A percentile compares a stretch with the other conserved stretches of the same genome.
These are phyloP conservation scores for Podarcis raffonei DNA, from an alignment of 2,113 vertebrate genomes.

Conservation along the genomic window DNA sequence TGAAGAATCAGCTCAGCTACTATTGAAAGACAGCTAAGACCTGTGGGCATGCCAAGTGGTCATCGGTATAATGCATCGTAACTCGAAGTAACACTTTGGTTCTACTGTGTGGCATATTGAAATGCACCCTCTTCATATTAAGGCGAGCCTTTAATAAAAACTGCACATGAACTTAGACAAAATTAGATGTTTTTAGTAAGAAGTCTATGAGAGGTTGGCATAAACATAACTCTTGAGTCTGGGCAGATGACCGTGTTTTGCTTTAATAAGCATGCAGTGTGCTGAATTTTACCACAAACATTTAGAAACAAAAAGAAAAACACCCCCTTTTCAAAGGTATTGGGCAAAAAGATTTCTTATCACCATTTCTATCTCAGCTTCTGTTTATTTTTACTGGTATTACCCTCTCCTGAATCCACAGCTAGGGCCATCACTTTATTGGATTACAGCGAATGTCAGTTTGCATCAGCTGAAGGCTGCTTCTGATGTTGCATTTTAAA, in stretches of 20 bases:
- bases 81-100: background rate
- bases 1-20: slow-evolving; percentile 26
- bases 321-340: slow-evolving; percentile 32
- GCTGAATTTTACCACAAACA: slow-evolving; percentile 47
- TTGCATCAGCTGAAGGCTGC: background rate
- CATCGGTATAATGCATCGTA: background rate
- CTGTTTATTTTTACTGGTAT: slow-evolving; percentile 15
- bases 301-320: slow-evolving; percentile 23
- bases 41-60: background rate
- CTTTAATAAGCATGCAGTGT: slow-evolving; percentile 52
- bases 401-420: slow-evolving; percentile 17
- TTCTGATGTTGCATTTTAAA: background rate
- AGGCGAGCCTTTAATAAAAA: background rate
- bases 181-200: slow-evolving; percentile 39
- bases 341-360: slow-evolving; percentile 21
- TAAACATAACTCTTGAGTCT: slow-evolving; percentile 34
- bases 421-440: slow-evolving; percentile 34
- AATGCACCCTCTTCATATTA: background rate
- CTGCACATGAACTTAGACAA: background rate
- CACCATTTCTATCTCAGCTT: background rate
- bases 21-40: background rate
- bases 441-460: slow-evolving; percentile 7
- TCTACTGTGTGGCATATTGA: background rate
- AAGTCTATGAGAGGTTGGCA: slow-evolving; percentile 38
- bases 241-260: slow-evolving; percentile 47